Conservation (phyloP, 1,140 invertebrate genomes). For the Fopius arisanus region DNA sequence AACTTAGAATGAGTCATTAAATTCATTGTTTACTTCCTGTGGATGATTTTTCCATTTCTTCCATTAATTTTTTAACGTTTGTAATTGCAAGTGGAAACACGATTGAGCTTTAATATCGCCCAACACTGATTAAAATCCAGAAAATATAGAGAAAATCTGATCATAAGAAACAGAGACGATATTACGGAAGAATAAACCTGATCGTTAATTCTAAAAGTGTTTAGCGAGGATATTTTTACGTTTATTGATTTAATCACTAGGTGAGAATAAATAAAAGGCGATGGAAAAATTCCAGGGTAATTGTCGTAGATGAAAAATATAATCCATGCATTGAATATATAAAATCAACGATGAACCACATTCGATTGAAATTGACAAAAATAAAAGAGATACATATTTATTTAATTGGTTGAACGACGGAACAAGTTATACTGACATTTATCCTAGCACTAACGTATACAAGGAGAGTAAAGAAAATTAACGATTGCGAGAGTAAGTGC, state of each 20-base stretch:
- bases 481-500: constrained; percentile 25
- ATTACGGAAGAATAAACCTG: background rate
- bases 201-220: background rate
- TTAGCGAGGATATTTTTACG: background rate
- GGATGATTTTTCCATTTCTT: constrained; percentile 17
- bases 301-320: background rate
- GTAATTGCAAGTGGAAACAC: constrained; percentile 16
- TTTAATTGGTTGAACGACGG: constrained; percentile 35
- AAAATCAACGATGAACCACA: constrained; percentile 21
- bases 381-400: constrained; percentile 20
- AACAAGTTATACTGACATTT: constrained; percentile 34
- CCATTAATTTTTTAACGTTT: constrained; percentile 22
- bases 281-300: constrained; percentile 3
- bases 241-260: constrained; percentile 1
- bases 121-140: constrained; percentile 1
- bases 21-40: background rate
- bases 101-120: constrained; percentile 31
- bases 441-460: constrained; percentile 26
- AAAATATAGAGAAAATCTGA: background rate
- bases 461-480: constrained; percentile 18
- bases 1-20: no score
- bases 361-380: constrained; percentile 16
- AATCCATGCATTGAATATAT: background rate
- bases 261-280: background rate
- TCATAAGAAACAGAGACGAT: background rate